These are phyloP conservation scores for Haliclystus octoradiatus DNA, from an alignment of 30 jellyfish, hydroid and myxozoan genomes.

Conservation along the genomic window DNA sequence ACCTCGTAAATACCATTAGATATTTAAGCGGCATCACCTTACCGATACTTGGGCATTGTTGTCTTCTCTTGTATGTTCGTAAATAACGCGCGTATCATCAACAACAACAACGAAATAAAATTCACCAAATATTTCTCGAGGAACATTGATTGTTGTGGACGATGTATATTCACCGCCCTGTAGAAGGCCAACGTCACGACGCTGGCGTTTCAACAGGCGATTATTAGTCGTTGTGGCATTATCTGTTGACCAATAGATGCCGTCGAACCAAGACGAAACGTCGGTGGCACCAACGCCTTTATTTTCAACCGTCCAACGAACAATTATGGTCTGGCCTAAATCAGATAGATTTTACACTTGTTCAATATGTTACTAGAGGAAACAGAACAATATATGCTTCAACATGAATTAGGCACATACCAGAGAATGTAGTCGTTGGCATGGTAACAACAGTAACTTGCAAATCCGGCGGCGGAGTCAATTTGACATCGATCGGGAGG, in stretches of 20 bases:
- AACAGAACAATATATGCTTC: not conserved
- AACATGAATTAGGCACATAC: not conserved
- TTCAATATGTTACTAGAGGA: not conserved
- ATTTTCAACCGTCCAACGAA: constrained; percentile 6
- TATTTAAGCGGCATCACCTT: no score
- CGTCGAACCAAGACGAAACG: constrained; percentile 5
- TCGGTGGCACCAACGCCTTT: constrained; percentile 4
- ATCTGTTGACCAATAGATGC: constrained; percentile 5
- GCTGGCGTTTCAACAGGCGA: not conserved
- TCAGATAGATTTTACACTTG: not conserved
- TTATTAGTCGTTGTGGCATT: not conserved
- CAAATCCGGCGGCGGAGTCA: constrained; percentile 20
- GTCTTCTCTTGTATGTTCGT: not conserved
- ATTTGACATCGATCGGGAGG: not conserved
- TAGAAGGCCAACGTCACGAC: not conserved
- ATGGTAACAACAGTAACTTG: not conserved
- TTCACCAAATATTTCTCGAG: constrained; percentile 3
- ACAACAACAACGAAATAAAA: not conserved
- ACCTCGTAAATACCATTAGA: no score
- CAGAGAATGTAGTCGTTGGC: constrained; percentile 5
- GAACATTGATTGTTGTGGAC: not conserved
- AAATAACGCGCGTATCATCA: not conserved
- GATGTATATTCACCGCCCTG: constrained; percentile 1
- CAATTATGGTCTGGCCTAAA: not conserved
- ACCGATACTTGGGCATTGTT: constrained; percentile 7